phyloP scores from a whole-genome alignment of 1,140 invertebrate species.

The Caenorhabditis remanei region DNA sequence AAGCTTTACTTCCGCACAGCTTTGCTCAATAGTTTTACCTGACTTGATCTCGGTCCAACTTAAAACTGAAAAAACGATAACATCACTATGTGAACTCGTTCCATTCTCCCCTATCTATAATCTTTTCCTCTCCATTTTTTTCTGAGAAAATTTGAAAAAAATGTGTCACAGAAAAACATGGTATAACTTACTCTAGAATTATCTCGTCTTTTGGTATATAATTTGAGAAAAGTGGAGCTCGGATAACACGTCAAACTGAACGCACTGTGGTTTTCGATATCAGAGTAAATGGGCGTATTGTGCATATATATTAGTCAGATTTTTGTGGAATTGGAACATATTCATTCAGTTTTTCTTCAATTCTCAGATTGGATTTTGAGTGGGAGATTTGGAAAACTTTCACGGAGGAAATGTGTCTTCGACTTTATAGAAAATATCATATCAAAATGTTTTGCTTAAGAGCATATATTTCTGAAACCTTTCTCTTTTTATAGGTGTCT shows the following conservation, averaged over 20 bases:
- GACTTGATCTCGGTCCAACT: no score
- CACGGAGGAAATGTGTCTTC: no score
- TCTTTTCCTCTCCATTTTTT: not conserved
- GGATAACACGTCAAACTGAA: slow-evolving; percentile 8
- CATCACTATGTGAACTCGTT: not conserved
- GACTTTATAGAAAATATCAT: no score
- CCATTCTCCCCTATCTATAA: not conserved
- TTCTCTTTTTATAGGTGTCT: not conserved
- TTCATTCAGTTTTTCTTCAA: no score
- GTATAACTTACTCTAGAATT: not conserved
- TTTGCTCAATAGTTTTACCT: no score
- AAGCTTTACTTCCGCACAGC: no score
- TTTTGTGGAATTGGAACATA: not conserved
- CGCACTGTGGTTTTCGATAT: not conserved
- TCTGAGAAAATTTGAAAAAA: not conserved
- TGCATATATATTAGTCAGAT: not conserved
- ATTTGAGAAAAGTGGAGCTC: not conserved
- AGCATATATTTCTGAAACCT: no score
- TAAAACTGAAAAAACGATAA: no score
- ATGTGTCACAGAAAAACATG: slow-evolving; percentile 18
- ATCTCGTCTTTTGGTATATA: not conserved
- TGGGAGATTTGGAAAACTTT: no score
- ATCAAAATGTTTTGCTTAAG: no score
- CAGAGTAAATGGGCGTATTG: not conserved
- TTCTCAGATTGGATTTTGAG: no score